A percentile compares a stretch with the other conserved stretches of the same genome.
Conservation (phyloP, 2,113 vertebrate genomes). For the Corythaeola cristata region DNA sequence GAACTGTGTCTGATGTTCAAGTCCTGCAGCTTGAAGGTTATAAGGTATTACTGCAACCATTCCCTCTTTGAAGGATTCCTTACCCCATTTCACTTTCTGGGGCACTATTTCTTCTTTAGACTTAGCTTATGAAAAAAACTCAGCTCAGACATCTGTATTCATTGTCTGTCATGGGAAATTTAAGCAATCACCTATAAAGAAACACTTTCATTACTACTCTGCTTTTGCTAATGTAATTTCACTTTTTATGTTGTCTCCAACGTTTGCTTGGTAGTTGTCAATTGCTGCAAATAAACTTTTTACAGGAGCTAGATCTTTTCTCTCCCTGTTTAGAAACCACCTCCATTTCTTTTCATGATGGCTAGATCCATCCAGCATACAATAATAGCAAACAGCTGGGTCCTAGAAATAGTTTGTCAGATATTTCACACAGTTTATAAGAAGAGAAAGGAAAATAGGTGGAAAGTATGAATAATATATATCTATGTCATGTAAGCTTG, state of each 20-base stretch:
- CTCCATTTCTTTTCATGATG: neutral
- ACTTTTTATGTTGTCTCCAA: neutral
- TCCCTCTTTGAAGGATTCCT: neutral
- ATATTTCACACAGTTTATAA: neutral
- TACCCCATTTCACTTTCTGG: neutral
- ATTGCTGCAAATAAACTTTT: neutral
- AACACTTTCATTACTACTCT: neutral
- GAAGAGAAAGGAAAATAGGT: neutral
- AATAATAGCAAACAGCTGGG: neutral
- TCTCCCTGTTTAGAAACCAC: neutral
- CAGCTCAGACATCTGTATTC: neutral
- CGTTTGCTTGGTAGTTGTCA: neutral
- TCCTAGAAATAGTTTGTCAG: neutral
- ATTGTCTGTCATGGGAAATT: neutral
- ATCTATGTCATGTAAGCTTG: neutral
- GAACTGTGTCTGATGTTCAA: neutral
- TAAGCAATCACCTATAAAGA: neutral
- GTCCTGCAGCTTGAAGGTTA: neutral
- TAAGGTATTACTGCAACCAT: rapidly evolving
- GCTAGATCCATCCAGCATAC: neutral
- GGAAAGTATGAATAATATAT: neutral
- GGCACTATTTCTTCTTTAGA: neutral
- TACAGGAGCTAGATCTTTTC: neutral
- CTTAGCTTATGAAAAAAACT: neutral
- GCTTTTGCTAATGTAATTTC: neutral